Conservation (phyloP, 2,113 vertebrate genomes). For the Pandion haliaetus region DNA sequence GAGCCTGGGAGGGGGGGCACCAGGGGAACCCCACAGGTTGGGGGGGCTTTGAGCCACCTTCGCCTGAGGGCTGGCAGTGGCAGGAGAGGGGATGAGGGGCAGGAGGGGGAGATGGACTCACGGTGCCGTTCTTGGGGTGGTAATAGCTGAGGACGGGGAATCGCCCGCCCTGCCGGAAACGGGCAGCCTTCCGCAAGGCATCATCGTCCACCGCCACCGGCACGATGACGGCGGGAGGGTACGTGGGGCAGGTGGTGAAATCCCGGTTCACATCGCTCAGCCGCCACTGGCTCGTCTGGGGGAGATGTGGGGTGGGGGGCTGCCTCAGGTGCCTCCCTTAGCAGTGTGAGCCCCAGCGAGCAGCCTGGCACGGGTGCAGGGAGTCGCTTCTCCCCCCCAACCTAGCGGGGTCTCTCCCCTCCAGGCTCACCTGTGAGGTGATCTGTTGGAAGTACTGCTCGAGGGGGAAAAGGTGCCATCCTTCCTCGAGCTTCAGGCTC, state of each 20-base stretch:
- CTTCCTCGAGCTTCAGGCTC: conserved; percentile 66
- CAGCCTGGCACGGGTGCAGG: accelerated
- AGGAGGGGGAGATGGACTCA: neutral
- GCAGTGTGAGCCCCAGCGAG: neutral
- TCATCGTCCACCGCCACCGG: conserved; percentile 67
- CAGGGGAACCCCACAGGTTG: accelerated
- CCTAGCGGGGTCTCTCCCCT: too few species aligned
- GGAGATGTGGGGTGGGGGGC: neutral
- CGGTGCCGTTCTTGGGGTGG: conserved; percentile 75
- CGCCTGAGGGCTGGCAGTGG: accelerated
- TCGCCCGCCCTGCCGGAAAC: conserved; percentile 81
- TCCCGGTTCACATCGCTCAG: conserved; percentile 78
- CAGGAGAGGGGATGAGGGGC: neutral
- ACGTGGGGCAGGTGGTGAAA: conserved; percentile 78
- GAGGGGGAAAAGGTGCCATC: conserved; percentile 71
- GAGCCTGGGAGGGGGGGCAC: too few species aligned
- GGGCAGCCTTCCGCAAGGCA: conserved; percentile 67
- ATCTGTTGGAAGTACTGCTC: conserved; percentile 72
- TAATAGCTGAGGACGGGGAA: conserved; percentile 84
- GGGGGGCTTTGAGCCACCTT: neutral
- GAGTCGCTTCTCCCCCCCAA: too few species aligned
- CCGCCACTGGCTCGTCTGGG: conserved; percentile 77
- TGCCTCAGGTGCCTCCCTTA: neutral
- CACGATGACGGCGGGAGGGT: conserved; percentile 74
- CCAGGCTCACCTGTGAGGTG: conserved; percentile 70